Conservation (phyloP, 92 coral and sea anemone species). For the Porites cylindrica region DNA sequence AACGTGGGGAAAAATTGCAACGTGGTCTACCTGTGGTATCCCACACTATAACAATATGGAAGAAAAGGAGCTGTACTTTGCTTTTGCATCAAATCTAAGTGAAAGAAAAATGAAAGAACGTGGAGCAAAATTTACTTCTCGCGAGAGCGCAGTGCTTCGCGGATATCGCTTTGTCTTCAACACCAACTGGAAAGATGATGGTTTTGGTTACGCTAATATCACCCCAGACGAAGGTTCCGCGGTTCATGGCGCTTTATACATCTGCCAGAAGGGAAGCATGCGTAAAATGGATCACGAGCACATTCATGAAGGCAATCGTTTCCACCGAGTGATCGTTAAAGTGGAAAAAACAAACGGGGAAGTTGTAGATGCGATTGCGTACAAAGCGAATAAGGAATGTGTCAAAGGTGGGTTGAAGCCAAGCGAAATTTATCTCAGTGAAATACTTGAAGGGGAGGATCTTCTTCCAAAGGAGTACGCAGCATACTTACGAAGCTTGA, state of each 20-base stretch:
- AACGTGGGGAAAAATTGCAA: too few relatives aligned
- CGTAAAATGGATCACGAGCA: too few relatives aligned
- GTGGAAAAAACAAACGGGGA: too few relatives aligned
- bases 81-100: conserved; percentile 70
- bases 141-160: conserved; percentile 52
- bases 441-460: conserved; percentile 72
- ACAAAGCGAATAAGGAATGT: conserved; percentile 54
- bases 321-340: too few relatives aligned
- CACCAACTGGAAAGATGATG: conserved; percentile 64
- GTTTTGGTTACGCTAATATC: conserved; percentile 66
- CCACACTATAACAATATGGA: not conserved
- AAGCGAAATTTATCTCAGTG: conserved; percentile 47
- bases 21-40: too few relatives aligned
- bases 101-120: conserved; percentile 68
- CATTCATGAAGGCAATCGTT: too few relatives aligned
- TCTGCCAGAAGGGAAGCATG: conserved; percentile 55
- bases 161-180: conserved; percentile 61
- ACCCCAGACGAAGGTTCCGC: conserved; percentile 49
- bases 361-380: not conserved
- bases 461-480: conserved; percentile 39
- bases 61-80: conserved; percentile 52
- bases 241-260: conserved; percentile 71
- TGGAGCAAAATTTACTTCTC: conserved; percentile 58
- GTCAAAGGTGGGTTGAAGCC: conserved; percentile 60
- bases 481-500: conserved; percentile 13